phyloP scores from a whole-genome alignment of 2,113 vertebrate species.

The Benitochromis conjunctus region DNA sequence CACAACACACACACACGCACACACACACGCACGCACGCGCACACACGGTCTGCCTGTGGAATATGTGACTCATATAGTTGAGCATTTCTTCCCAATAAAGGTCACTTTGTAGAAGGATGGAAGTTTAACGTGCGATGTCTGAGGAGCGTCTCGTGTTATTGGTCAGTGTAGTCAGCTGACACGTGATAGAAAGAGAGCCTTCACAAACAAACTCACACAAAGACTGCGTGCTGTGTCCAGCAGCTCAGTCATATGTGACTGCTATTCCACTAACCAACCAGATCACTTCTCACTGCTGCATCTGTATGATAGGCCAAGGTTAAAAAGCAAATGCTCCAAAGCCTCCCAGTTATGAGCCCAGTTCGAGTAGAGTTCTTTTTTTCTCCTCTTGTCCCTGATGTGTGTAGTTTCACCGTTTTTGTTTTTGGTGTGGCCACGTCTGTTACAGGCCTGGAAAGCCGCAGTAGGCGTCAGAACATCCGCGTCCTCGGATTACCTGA shows the following conservation, averaged over 20 bases:
- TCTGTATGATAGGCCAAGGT: neutral
- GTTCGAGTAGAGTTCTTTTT: no score
- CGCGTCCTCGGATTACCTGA: no score
- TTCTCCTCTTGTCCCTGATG: no score
- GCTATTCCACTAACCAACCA: neutral
- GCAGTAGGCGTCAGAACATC: no score
- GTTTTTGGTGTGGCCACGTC: no score
- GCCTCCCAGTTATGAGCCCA: no score
- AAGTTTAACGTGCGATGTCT: neutral
- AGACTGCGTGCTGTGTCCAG: neutral
- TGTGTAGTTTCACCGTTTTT: no score
- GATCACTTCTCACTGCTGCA: neutral
- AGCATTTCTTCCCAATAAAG: neutral
- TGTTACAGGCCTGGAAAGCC: no score
- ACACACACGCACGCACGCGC: fast-evolving
- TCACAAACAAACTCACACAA: neutral
- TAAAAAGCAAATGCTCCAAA: neutral
- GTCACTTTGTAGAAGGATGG: neutral
- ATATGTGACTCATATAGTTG: neutral
- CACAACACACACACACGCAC: fast-evolving
- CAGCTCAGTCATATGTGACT: neutral
- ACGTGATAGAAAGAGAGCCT: no score
- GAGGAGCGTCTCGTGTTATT: neutral
- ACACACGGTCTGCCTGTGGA: neutral
- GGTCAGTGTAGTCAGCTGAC: neutral